phyloP scores from a whole-genome alignment of 1,140 invertebrate species.

The Hypsibius dujardini region DNA sequence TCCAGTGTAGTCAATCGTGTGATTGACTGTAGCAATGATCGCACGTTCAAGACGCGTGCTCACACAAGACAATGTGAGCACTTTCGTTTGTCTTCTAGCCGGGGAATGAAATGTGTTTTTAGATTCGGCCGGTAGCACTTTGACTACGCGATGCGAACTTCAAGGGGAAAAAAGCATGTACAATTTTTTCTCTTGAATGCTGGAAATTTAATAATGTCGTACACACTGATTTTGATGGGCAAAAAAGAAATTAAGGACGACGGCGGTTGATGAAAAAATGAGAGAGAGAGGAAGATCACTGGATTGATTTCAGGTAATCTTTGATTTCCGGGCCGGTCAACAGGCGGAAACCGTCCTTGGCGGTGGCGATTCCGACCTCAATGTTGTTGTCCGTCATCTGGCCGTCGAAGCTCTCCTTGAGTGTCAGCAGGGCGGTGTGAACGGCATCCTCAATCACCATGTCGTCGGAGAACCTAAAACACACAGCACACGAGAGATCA shows the following conservation, averaged over 20 bases:
- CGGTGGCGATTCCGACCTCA: slow-evolving; percentile 90
- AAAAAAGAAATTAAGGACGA: neutral
- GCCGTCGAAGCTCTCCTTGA: slow-evolving; percentile 97
- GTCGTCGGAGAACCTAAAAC: slow-evolving; percentile 73
- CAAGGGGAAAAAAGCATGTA: too few relatives aligned
- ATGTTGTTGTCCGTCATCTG: slow-evolving; percentile 99
- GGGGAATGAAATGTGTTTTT: too few relatives aligned
- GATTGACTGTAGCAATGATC: too few relatives aligned
- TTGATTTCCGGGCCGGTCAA: slow-evolving; percentile 80
- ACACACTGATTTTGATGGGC: too few relatives aligned
- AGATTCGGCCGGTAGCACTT: too few relatives aligned
- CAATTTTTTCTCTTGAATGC: too few relatives aligned
- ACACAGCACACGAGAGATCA: slow-evolving; percentile 20
- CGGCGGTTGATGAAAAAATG: neutral
- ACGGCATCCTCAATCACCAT: slow-evolving; percentile 94
- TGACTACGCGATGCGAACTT: too few relatives aligned
- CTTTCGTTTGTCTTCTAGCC: too few relatives aligned
- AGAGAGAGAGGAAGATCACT: slow-evolving; percentile 21
- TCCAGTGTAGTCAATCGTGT: too few relatives aligned
- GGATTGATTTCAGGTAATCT: slow-evolving; percentile 58
- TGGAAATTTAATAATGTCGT: too few relatives aligned
- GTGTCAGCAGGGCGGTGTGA: slow-evolving; percentile 89
- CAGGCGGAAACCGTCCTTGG: slow-evolving; percentile 62
- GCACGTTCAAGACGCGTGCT: too few relatives aligned
- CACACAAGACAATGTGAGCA: too few relatives aligned